A percentile compares a stretch with the other conserved stretches of the same genome.
Evolutionary conservation across 2,888 invertebrate genomes (phyloP).

Genomic region (Pocota personata): DNA sequence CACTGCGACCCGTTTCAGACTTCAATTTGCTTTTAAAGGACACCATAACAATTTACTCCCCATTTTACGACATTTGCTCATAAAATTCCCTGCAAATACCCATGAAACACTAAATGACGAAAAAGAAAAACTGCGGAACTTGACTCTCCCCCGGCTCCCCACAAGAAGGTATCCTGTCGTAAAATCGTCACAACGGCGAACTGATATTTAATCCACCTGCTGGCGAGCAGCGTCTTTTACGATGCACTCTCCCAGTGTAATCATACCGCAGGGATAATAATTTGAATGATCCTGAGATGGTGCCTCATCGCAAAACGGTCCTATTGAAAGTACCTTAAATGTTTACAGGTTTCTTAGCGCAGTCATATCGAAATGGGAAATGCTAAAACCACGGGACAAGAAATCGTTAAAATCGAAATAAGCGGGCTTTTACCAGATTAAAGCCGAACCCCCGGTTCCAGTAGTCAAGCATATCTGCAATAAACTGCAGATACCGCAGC

Average conservation of each 20-base stretch:
- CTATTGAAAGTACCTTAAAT: constrained; percentile 32
- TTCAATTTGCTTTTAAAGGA: constrained; percentile 65
- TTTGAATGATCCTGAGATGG: constrained; percentile 36
- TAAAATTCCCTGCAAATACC: constrained; percentile 32
- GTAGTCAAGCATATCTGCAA: constrained; percentile 9
- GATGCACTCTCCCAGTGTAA: constrained; percentile 57
- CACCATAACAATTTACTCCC: constrained; percentile 58
- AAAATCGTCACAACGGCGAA: constrained; percentile 51
- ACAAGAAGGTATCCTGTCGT: constrained; percentile 39
- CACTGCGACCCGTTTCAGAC: constrained; percentile 53
- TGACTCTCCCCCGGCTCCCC: background rate
- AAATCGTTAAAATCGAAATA: constrained; percentile 32
- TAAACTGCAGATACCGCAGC: constrained; percentile 41
- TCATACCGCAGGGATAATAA: constrained; percentile 56
- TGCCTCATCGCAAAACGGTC: background rate
- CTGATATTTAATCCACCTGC: constrained; percentile 62
- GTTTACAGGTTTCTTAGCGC: background rate
- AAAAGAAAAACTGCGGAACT: constrained; percentile 10
- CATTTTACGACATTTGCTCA: constrained; percentile 59
- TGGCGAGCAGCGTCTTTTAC: constrained; percentile 41
- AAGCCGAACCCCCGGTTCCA: background rate
- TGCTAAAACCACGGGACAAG: background rate
- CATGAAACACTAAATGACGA: constrained; percentile 31
- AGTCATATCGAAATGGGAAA: background rate
- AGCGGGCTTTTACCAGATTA: constrained; percentile 17